Percentiles rank a stretch among this genome's conserved stretches.
Conservation (phyloP, 2,113 vertebrate genomes). For the Suncus etruscus region DNA sequence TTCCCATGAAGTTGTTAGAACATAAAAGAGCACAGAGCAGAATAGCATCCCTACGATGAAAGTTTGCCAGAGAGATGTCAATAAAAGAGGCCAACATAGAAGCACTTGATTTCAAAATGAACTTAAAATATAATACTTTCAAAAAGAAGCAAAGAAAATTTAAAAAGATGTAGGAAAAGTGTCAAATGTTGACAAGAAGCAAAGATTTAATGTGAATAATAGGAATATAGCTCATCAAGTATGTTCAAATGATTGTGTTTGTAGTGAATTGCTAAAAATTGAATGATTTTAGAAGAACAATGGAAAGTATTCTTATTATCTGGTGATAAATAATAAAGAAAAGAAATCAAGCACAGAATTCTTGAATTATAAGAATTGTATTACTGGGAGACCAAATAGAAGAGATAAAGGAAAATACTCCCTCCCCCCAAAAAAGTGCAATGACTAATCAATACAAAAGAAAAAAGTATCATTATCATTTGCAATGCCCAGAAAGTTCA, state of each 20-base stretch:
- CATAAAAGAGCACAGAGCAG: not conserved
- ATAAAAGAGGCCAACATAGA: not conserved
- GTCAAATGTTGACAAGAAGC: not conserved
- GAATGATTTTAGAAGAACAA: not conserved
- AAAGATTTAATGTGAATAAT: not conserved
- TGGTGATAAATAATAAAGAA: conserved; percentile 4
- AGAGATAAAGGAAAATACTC: not conserved
- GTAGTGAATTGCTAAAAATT: not conserved
- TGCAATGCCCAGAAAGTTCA: not conserved
- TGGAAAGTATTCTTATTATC: not conserved
- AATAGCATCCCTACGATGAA: not conserved
- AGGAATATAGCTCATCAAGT: not conserved
- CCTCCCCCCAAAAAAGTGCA: not conserved
- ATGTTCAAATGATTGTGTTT: not conserved
- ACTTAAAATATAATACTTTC: not conserved
- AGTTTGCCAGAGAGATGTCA: not conserved
- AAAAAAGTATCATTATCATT: not conserved
- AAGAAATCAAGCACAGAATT: not conserved
- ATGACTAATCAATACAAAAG: not conserved
- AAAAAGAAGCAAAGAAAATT: conserved; percentile 5
- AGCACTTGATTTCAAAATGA: not conserved
- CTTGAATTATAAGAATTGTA: not conserved
- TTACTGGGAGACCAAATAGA: not conserved
- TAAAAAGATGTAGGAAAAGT: not conserved
- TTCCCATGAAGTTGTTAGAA: not conserved